Evolutionary conservation across 2,888 invertebrate genomes (phyloP), one percentile per base, ranked within the genome.

Genomic region (Biston betularia): DNA sequence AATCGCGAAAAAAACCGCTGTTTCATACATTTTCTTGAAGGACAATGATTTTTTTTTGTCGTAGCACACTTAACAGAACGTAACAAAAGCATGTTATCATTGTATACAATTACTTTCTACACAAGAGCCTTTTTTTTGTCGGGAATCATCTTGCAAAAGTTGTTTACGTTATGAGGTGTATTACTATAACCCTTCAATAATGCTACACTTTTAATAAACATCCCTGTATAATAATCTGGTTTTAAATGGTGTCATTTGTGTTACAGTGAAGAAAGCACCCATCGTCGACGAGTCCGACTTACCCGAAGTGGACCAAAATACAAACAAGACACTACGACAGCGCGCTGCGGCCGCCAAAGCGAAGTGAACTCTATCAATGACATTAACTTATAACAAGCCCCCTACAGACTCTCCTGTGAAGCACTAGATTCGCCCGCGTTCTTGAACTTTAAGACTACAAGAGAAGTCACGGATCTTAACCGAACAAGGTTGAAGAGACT

Each of bases 261-360:
- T 70, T 63, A 75, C 89, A 96, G 96, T 90, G 68, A 96, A 96
- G 94, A 95, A 95, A 87, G 89, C 94, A 45, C 88, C 89, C 1
- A 77, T 79, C 35, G 92, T 95, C 44, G 97, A 97, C 72, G 97
- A 98, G 76, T 98, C 97, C 60, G 98, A 98, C 83, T 93, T 98
- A 73, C 98, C 98, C 0, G 98, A 99, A 92, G 98, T 98, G 64
- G 98, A 98, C 89, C 98, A 98, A 91, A 97, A 97, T 84, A 97
- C 97, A 40, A 96, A 96, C 91, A 97, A 97, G 87, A 95, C 95
- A 70, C 91, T 96, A 73, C 94, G 96, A 78, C 95, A 94, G 78
- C 95, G 96, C 72, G 91, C 94, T 66, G 88, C 89, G 63, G 77
- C 75, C 78, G 83, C 88, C 70, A 96, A 96, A 87, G 90, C 94